These are phyloP conservation scores for Salvator merianae DNA, from an alignment of 2,113 vertebrate genomes.

Conservation along the genomic window DNA sequence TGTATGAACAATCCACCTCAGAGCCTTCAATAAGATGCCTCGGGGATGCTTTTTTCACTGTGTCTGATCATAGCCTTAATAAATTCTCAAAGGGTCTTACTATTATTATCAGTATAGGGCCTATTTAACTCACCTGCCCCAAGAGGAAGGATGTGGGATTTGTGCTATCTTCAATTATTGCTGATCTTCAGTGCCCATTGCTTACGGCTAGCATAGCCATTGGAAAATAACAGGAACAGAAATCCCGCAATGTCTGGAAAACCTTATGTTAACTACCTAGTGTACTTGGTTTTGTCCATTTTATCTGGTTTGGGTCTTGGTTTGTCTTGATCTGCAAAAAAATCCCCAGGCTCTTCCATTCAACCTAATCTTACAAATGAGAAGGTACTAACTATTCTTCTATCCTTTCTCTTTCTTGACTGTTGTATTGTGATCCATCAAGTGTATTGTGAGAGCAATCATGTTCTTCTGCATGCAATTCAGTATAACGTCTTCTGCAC, in stretches of 20 bases:
- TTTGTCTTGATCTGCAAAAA: not conserved
- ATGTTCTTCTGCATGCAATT: not conserved
- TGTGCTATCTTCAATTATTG: no score
- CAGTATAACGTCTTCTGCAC: not conserved
- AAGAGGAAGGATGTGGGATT: no score
- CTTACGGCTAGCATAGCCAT: no score
- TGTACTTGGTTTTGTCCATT: not conserved
- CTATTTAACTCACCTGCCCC: not conserved
- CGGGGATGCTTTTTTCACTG: no score
- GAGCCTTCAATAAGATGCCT: no score
- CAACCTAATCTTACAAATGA: not conserved
- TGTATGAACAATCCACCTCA: no score
- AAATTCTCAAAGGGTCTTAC: no score
- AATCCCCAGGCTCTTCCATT: not conserved
- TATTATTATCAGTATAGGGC: not conserved
- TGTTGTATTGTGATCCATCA: not conserved
- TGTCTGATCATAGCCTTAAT: no score
- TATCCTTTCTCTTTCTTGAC: not conserved
- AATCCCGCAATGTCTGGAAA: no score
- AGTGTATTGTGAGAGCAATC: not conserved
- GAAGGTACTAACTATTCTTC: not conserved
- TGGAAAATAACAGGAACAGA: no score
- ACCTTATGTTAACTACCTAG: no score
- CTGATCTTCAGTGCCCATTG: no score
- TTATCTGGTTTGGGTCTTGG: not conserved